Evolutionary conservation across 2,888 invertebrate genomes (phyloP), one percentile per base, ranked within the genome.

Genomic region (Lamellibrachia satsuma): DNA sequence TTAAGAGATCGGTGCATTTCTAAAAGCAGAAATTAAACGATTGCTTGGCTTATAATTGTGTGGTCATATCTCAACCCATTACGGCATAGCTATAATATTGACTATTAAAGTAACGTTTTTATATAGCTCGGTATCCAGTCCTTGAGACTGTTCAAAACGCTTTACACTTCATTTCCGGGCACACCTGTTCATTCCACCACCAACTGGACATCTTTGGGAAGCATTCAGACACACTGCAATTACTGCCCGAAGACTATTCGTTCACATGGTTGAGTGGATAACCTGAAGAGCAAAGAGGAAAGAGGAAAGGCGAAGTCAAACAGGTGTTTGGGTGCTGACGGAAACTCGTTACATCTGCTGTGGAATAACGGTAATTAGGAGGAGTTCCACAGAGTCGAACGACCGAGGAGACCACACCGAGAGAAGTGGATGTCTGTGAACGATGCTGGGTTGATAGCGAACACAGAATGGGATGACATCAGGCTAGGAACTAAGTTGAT

Each of bases 21-120:
- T 75, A 75, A 75, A 75, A 75, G 75, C n/a, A 75, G 22, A 75
- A 75, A 75, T 75, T 75, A 75, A 75, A 75, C 75, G 75, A 15
- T 22, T 15, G n/a, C 75, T 75, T 75, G 75, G 75, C 75, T 75
- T 75, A 75, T 75, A 75, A 75, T 75, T 75, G 75, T n/a, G 75
- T n/a, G n/a, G 75, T 3, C 75, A 15, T 57, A 15, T 7, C 22
- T 75, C 75, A 11, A 75, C 15, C 22, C 75, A 22, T 75, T 15
- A 75, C 75, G 75, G 75, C 22, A 75, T 15, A 15, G 3, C 75
- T 6, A 6, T 22, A 22, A 11, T n/a, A 22, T 6, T 75, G 75
- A 22, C 15, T 22, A n/a, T 75, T 22, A n/a, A 2, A 39, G 39
- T 39, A 39, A 39, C 39, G 39, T 39, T 39, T 39, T 39, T 39